Conservation (phyloP, 2,888 invertebrate genomes). For the Drosophila niveifrons region DNA sequence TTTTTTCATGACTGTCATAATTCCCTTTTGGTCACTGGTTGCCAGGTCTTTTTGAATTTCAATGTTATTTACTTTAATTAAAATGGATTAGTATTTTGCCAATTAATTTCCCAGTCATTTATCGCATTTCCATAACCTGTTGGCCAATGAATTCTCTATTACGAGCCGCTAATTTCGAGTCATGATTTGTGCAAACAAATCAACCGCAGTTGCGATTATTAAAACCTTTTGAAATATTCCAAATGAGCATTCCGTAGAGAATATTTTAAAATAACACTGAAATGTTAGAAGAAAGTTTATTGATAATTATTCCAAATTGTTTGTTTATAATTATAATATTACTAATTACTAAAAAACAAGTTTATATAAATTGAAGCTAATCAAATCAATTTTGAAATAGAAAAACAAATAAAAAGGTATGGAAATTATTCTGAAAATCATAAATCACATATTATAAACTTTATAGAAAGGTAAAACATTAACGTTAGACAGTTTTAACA, state of each 20-base stretch:
- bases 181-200: not conserved
- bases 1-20: constrained; percentile 46
- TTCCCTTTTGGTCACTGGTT: constrained; percentile 50
- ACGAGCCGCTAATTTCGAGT: constrained; percentile 1
- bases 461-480: not conserved
- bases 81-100: constrained; percentile 72
- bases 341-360: no score
- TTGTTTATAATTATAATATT: not conserved
- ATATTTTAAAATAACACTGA: not conserved
- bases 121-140: constrained; percentile 2
- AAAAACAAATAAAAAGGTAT: no score
- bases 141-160: not conserved
- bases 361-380: no score
- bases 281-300: not conserved
- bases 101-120: constrained; percentile 47
- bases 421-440: no score
- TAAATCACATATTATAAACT: not conserved
- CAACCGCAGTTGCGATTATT: not conserved
- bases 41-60: constrained; percentile 60
- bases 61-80: constrained; percentile 76
- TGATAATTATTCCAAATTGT: not conserved
- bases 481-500: not conserved
- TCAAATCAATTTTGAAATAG: no score
- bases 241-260: not conserved
- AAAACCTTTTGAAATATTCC: not conserved